These are phyloP conservation scores for Prolemur simus DNA, from an alignment of 2,113 vertebrate genomes.

Conservation along the genomic window DNA sequence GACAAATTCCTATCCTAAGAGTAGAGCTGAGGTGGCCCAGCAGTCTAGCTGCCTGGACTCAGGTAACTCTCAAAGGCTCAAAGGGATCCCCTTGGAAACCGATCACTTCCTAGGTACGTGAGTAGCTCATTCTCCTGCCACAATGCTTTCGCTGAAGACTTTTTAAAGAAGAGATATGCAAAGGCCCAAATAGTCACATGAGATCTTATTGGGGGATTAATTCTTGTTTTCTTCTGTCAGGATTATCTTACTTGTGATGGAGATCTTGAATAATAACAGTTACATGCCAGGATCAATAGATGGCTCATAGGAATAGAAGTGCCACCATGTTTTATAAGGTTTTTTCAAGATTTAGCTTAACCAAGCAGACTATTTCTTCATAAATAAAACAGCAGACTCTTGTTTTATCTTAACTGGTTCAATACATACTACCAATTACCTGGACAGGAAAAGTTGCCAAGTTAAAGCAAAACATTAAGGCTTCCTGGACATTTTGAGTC, in stretches of 20 bases:
- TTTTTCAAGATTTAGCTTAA: not conserved
- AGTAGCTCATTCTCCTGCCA: not conserved
- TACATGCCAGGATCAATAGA: not conserved
- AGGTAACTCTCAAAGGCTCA: not conserved
- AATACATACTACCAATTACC: slow-evolving; percentile 1
- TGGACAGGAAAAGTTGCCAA: slow-evolving; percentile 42
- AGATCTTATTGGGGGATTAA: not conserved
- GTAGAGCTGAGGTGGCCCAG: not conserved
- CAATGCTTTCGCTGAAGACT: not conserved
- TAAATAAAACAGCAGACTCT: not conserved
- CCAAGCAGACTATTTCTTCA: not conserved
- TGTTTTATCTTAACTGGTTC: not conserved
- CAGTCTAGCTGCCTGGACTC: not conserved
- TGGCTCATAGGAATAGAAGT: not conserved
- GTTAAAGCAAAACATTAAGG: slow-evolving; percentile 44
- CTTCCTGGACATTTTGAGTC: slow-evolving; percentile 20
- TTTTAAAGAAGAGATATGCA: not conserved
- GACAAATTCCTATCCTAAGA: not conserved
- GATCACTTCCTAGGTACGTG: not conserved
- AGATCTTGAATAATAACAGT: not conserved
- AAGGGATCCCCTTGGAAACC: not conserved
- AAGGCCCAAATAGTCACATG: not conserved
- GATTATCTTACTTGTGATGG: not conserved
- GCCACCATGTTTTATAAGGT: not conserved
- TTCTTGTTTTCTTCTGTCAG: not conserved